These are phyloP conservation scores for Rhinogobius similis DNA, from an alignment of 2,113 vertebrate species.

Conservation along the genomic window DNA sequence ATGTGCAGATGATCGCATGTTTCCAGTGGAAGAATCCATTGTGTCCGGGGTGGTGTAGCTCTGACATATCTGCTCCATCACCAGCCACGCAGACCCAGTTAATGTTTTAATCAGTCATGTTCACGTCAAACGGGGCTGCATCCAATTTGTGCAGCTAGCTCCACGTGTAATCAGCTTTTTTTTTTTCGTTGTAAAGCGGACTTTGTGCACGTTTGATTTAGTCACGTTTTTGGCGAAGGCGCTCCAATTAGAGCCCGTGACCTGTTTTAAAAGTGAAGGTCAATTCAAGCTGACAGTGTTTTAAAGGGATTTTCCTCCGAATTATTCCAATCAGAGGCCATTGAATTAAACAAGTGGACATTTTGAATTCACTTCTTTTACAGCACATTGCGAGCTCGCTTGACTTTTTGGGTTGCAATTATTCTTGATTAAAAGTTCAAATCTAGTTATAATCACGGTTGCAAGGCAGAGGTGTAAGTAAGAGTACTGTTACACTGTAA, in stretches of 20 bases:
- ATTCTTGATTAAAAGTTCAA: not conserved
- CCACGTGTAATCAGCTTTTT: conserved; percentile 18
- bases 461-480: not conserved
- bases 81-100: not conserved
- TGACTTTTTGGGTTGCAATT: not conserved
- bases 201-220: not conserved
- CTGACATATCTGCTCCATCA: conserved; percentile 8
- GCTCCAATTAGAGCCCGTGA: not conserved
- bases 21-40: not conserved
- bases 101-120: conserved; percentile 28
- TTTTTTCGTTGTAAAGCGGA: not conserved
- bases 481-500: too few relatives aligned
- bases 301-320: not conserved
- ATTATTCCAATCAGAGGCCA: not conserved
- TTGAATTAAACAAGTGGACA: not conserved
- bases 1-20: not conserved
- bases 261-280: conserved; percentile 2
- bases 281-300: not conserved
- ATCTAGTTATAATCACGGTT: not conserved
- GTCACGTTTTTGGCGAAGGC: not conserved
- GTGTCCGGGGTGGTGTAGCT: not conserved
- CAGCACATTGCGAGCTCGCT: not conserved
- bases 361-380: not conserved
- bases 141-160: conserved; percentile 36
- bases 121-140: conserved; percentile 16